A percentile compares a stretch with the other conserved stretches of the same genome.
phyloP scores from a whole-genome alignment of 2,797 vertebrate species.

The Glyptemys insculpta region DNA sequence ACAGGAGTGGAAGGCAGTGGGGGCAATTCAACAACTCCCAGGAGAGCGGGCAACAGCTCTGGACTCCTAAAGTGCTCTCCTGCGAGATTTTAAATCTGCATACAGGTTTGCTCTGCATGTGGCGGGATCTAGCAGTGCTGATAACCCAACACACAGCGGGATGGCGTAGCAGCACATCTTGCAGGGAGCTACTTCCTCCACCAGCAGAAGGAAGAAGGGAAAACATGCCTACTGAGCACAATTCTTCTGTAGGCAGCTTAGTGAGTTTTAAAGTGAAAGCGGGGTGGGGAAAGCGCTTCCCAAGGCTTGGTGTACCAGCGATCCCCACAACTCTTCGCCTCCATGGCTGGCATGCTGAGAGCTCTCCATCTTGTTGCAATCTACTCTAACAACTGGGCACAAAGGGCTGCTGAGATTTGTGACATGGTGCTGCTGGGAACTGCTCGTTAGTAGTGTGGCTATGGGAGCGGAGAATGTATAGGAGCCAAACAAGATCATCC shows the following conservation, averaged over 20 bases:
- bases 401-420: background rate
- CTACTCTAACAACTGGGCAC: background rate
- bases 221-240: background rate
- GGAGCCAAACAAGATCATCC: background rate
- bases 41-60: background rate
- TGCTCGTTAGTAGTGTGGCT: background rate
- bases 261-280: background rate
- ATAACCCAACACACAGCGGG: too few species aligned
- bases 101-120: background rate
- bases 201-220: background rate
- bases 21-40: background rate
- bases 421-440: background rate
- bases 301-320: background rate
- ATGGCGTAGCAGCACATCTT: background rate
- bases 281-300: background rate
- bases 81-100: background rate
- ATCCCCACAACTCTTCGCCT: background rate
- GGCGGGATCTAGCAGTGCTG: too few species aligned
- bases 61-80: background rate
- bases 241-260: background rate
- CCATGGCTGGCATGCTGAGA: background rate
- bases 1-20: background rate
- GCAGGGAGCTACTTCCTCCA: background rate
- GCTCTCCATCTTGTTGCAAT: background rate
- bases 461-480: background rate